Evolutionary conservation across 2,888 invertebrate genomes (phyloP).

Genomic region (Pelosia muscerda): DNA sequence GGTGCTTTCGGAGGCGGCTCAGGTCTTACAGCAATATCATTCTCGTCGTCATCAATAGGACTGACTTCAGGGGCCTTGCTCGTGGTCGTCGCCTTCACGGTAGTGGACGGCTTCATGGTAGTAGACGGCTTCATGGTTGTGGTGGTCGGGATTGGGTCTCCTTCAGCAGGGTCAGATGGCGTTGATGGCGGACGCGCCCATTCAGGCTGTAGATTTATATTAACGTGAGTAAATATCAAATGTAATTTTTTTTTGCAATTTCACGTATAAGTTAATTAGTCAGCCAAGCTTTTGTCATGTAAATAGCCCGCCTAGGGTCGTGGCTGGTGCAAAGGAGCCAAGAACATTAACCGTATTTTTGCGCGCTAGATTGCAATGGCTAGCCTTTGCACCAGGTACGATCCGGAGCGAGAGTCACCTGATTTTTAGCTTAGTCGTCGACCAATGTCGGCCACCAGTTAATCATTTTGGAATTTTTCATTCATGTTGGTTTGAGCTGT

Average conservation of each 20-base stretch:
- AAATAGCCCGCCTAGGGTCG: no score
- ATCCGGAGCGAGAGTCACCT: no score
- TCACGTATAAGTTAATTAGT: no score
- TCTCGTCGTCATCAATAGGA: slow-evolving; percentile 45
- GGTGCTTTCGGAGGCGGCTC: slow-evolving; percentile 52
- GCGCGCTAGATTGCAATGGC: no score
- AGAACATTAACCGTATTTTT: no score
- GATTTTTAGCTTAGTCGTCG: no score
- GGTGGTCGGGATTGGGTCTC: slow-evolving; percentile 68
- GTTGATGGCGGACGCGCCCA: slow-evolving; percentile 94
- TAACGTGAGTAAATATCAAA: slow-evolving; percentile 60
- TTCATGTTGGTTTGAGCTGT: slow-evolving; percentile 48
- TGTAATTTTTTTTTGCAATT: no score
- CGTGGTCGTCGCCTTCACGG: slow-evolving; percentile 23
- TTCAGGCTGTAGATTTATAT: slow-evolving; percentile 88
- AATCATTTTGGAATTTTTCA: slow-evolving; percentile 59
- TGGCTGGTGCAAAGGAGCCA: no score
- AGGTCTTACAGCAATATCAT: slow-evolving; percentile 52
- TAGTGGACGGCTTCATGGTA: slow-evolving; percentile 63
- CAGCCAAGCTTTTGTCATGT: no score
- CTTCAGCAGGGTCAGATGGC: slow-evolving; percentile 84
- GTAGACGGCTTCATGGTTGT: slow-evolving; percentile 57
- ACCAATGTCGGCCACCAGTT: no score
- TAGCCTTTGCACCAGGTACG: no score
- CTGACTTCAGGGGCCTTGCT: slow-evolving; percentile 16